phyloP scores from a whole-genome alignment of 2,888 invertebrate genomes.

The Steinernema carpocapsae region DNA sequence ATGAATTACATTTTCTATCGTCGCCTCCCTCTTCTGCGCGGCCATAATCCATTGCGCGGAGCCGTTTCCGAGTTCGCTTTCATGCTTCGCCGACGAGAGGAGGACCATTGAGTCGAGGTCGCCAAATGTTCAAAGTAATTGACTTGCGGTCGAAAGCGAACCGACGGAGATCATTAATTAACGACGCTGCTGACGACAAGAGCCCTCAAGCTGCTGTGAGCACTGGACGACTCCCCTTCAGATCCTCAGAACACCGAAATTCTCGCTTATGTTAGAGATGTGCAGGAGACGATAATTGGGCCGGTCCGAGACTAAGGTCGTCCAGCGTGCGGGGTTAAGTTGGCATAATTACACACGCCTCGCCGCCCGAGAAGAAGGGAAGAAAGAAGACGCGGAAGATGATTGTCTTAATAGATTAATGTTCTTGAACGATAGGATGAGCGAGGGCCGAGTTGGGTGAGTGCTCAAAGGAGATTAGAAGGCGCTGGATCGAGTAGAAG shows the following conservation, averaged over 20 bases:
- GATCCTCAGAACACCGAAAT: not conserved
- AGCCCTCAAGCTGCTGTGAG: not conserved
- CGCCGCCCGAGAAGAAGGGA: constrained; percentile 17
- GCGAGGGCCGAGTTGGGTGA: constrained; percentile 6
- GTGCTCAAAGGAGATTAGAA: constrained; percentile 13
- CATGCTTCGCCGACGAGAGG: constrained; percentile 4
- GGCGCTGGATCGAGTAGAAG: not conserved
- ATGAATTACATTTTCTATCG: constrained; percentile 23
- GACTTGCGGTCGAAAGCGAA: constrained; percentile 11
- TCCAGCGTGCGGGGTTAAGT: constrained; percentile 1
- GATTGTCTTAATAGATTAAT: constrained; percentile 27
- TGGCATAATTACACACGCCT: constrained; percentile 26
- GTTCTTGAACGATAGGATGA: constrained; percentile 1
- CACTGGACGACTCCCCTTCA: no score
- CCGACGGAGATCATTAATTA: constrained; percentile 32
- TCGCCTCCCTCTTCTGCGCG: not conserved
- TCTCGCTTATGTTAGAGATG: not conserved
- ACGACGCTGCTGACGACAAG: constrained; percentile 2
- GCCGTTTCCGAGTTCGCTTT: constrained; percentile 24
- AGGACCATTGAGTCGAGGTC: constrained; percentile 15
- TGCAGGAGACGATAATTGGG: constrained; percentile 7
- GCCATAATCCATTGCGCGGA: not conserved
- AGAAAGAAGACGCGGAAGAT: not conserved
- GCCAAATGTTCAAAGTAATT: constrained; percentile 23
- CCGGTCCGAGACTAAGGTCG: not conserved